These are phyloP conservation scores for Cuniculus paca DNA, from an alignment of 2,797 vertebrate species.

Conservation along the genomic window DNA sequence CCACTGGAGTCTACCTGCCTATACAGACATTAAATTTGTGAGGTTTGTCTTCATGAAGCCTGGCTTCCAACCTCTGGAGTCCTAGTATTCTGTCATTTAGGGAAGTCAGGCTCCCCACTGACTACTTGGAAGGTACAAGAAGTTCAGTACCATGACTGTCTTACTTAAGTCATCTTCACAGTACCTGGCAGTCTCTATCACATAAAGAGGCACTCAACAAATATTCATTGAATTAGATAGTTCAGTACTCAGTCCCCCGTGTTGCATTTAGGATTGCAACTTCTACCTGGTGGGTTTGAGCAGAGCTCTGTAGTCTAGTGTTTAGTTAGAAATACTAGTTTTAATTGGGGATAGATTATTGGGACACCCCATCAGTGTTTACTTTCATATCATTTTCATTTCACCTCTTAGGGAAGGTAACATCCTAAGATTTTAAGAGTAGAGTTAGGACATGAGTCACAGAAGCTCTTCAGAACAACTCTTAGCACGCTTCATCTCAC, in stretches of 20 bases:
- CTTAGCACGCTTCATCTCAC: not conserved
- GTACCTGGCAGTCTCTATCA: not conserved
- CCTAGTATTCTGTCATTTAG: not conserved
- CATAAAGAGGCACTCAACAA: not conserved
- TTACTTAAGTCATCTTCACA: not conserved
- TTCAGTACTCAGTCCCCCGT: not conserved
- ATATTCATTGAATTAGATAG: not conserved
- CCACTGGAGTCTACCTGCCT: not conserved
- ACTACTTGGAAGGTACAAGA: not conserved
- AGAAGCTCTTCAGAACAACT: slow-evolving; percentile 40
- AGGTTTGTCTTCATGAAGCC: not conserved
- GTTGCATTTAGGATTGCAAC: slow-evolving; percentile 37
- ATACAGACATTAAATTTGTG: not conserved
- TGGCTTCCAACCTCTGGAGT: not conserved
- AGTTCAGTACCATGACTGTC: not conserved
- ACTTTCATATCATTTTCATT: not conserved
- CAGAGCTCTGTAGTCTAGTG: not conserved
- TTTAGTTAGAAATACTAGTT: slow-evolving; percentile 42
- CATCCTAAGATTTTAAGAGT: not conserved
- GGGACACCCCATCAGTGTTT: not conserved
- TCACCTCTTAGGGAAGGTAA: not conserved
- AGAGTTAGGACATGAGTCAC: not conserved
- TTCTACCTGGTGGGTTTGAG: not conserved
- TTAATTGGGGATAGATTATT: not conserved
- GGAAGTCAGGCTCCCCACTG: not conserved